Evolutionary conservation across 1,140 invertebrate genomes (phyloP).

Genomic region (Ceratitis capitata): DNA sequence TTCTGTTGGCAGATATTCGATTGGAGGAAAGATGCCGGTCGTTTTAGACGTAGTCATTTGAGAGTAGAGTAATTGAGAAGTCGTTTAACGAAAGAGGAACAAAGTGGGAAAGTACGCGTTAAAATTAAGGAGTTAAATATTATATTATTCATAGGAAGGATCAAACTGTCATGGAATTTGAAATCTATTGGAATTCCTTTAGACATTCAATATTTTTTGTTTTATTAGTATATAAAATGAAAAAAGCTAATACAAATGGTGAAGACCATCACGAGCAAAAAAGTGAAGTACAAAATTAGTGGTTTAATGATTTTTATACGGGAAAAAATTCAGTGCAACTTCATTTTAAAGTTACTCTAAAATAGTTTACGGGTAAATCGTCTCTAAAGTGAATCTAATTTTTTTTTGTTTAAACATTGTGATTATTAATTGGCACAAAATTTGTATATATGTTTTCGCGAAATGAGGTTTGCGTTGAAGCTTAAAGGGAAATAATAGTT

Average conservation of each 20-base stretch:
- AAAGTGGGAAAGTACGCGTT: not conserved
- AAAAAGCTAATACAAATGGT: not conserved
- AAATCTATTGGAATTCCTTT: conserved; percentile 14
- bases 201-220: not conserved
- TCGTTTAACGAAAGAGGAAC: conserved; percentile 25
- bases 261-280: not conserved
- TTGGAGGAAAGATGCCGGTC: conserved; percentile 20
- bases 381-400: too few species aligned
- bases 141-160: not conserved
- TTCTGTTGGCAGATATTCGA: not conserved
- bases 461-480: too few species aligned
- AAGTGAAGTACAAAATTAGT: not conserved
- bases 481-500: too few species aligned
- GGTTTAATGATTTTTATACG: too few species aligned
- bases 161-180: conserved; percentile 7
- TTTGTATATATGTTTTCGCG: too few species aligned
- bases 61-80: conserved; percentile 20
- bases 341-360: too few species aligned
- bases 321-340: too few species aligned
- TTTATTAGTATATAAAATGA: not conserved
- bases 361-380: too few species aligned
- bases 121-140: conserved; percentile 17
- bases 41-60: conserved; percentile 21
- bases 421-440: too few species aligned
- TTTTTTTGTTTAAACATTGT: too few species aligned